Conservation (phyloP, 1,140 invertebrate species). For the Sarcophaga bullata region DNA sequence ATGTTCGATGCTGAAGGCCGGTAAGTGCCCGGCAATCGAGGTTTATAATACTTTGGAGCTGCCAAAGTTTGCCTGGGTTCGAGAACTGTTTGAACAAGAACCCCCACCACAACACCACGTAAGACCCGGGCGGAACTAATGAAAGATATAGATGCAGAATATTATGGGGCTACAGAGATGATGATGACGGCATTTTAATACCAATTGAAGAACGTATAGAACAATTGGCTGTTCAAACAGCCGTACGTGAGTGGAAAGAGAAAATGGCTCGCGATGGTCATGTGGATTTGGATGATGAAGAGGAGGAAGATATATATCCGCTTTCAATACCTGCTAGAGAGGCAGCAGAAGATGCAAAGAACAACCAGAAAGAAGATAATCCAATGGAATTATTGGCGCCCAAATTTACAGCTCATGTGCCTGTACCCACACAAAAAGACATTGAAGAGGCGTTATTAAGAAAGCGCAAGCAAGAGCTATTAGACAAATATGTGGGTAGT, state of each 20-base stretch:
- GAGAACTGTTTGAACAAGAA: conserved; percentile 98
- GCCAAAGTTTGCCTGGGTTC: conserved; percentile 97
- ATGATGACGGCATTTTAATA: conserved; percentile 95
- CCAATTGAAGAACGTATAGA: conserved; percentile 88
- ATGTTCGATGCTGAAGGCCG: conserved; percentile 96
- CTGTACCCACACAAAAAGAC: conserved; percentile 88
- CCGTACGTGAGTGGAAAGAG: conserved; percentile 73
- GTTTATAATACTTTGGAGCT: conserved; percentile 99
- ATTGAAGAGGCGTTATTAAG: conserved; percentile 89
- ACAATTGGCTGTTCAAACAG: conserved; percentile 73
- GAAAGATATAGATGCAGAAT: conserved; percentile 98
- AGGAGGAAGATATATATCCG: conserved; percentile 67
- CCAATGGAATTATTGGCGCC: conserved; percentile 64
- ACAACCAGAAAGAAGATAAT: conserved; percentile 46
- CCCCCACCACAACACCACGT: conserved; percentile 82
- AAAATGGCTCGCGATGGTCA: conserved; percentile 72
- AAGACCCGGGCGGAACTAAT: conserved; percentile 95
- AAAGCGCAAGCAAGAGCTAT: conserved; percentile 88
- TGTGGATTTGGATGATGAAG: conserved; percentile 67
- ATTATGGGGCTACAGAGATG: conserved; percentile 98
- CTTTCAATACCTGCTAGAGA: conserved; percentile 56
- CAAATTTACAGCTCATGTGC: conserved; percentile 82
- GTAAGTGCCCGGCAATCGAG: conserved; percentile 96
- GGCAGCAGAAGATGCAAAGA: conserved; percentile 54
- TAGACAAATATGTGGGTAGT: conserved; percentile 75